Evolutionary conservation across 2,797 vertebrate genomes (phyloP), one percentile per base, ranked within the genome.

Genomic region (Diceros bicornis): DNA sequence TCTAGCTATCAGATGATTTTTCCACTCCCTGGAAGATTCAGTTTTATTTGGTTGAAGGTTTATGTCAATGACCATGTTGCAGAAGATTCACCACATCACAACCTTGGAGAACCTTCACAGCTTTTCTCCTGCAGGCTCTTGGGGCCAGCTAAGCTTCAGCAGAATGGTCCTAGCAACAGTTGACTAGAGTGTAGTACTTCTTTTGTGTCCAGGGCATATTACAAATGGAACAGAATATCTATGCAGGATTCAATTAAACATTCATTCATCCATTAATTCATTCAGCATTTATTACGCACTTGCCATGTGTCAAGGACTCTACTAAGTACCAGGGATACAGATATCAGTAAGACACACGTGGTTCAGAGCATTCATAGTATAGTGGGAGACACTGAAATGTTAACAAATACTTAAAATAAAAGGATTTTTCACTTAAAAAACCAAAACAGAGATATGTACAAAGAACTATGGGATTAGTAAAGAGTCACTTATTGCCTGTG

Each of bases 331-430:
- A 64, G 25, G 13, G 78, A 34, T 75, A 41, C 11, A 94, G 34
- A 25, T 88, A 74, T 17, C 14, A 77, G n/a, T 89, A 55, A 89
- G 41, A 82, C 16, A 74, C 16, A 0, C 29, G 20, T 91, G 75
- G 59, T 89, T 95, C 55, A 74, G 21, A 72, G 11, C 44, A 62
- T 32, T 89, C 34, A n/a, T 25, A 66, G 8, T 85, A 11, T 4
- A 78, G 29, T 50, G 21, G 52, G 79, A 96, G 57, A 88, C 11
- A 64, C 8, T 72, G 29, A 4, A 32, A 61, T 89, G 16, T 84
- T 89, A 81, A 88, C 52, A 93, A 68, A 64, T 57, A 27, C n/a
- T 92, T 72, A 75, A 92, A 37, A 66, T 75, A 47, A 95, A 91
- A 72, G n/a, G 17, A 79, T 86, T 69, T 89, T 21, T 4, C 25